A percentile compares a stretch with the other conserved stretches of the same genome.
These are phyloP conservation scores for Nannobrachium achirus DNA, from an alignment of 2,113 vertebrate genomes.

Conservation along the genomic window DNA sequence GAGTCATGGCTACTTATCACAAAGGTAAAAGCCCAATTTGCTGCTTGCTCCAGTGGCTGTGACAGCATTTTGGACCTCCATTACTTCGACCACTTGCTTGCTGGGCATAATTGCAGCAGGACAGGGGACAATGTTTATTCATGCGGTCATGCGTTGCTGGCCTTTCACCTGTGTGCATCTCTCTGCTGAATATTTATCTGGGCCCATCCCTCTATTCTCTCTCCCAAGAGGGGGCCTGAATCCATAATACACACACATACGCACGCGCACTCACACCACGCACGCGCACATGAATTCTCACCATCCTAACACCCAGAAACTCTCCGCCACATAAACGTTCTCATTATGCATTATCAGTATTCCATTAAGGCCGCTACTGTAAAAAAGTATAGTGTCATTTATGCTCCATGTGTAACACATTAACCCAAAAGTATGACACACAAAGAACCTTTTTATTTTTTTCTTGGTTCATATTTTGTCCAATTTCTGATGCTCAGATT, in stretches of 20 bases:
- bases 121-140: conserved; percentile 75
- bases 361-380: not conserved
- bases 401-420: no score
- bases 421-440: not conserved
- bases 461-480: conserved; percentile 43
- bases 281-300: not conserved
- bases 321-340: not conserved
- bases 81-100: conserved; percentile 76
- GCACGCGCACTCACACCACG: not conserved
- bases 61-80: conserved; percentile 68
- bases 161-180: conserved; percentile 73
- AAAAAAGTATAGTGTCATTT: no score
- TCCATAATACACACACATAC: conserved; percentile 13
- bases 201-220: conserved; percentile 51
- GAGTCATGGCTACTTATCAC: conserved; percentile 54
- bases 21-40: conserved; percentile 71
- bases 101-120: conserved; percentile 77
- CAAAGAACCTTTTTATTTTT: conserved; percentile 35
- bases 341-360: conserved; percentile 12
- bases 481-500: conserved; percentile 48
- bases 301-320: not conserved
- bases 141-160: conserved; percentile 64
- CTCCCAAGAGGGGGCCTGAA: conserved; percentile 15
- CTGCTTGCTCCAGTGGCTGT: conserved; percentile 60
- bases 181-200: conserved; percentile 76